These are phyloP conservation scores for Molossus alvarezi DNA, from an alignment of 2,797 vertebrate genomes.

Conservation along the genomic window DNA sequence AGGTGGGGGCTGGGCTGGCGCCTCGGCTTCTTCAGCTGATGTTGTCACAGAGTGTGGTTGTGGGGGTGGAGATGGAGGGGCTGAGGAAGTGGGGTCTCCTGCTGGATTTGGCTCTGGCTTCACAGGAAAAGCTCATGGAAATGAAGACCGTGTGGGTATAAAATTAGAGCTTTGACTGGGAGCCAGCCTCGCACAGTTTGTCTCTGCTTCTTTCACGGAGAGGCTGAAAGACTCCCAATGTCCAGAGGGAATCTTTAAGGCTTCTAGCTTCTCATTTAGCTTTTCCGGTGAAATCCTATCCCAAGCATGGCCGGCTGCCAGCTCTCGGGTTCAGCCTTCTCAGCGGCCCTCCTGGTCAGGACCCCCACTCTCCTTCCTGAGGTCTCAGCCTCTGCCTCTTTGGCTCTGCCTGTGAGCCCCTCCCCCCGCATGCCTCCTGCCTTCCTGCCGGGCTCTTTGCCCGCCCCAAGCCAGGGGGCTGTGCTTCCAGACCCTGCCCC, in stretches of 20 bases:
- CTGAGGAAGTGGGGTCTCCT: not conserved
- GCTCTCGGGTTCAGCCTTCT: not conserved
- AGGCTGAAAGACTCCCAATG: not conserved
- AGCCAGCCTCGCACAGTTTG: not conserved
- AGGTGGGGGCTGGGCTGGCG: not conserved
- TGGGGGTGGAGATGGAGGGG: not conserved
- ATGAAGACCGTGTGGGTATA: not conserved
- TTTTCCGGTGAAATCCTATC: not conserved
- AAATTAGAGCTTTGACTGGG: not conserved
- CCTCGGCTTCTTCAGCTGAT: not conserved
- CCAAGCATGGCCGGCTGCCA: fast-evolving
- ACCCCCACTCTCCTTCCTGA: not conserved
- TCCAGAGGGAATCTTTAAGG: not conserved
- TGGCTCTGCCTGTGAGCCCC: not conserved
- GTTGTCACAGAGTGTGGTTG: not conserved
- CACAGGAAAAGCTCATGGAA: not conserved
- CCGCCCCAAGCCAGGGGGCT: too few relatives aligned
- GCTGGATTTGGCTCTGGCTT: not conserved
- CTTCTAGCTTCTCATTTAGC: not conserved
- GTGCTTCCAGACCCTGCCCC: not conserved
- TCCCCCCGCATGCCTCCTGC: not conserved
- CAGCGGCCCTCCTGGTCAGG: not conserved
- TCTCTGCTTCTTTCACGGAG: not conserved
- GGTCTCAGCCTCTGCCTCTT: not conserved
- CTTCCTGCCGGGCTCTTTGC: not conserved